Evolutionary conservation across 2,888 invertebrate species (phyloP).

Genomic region (Catocala sponsa): DNA sequence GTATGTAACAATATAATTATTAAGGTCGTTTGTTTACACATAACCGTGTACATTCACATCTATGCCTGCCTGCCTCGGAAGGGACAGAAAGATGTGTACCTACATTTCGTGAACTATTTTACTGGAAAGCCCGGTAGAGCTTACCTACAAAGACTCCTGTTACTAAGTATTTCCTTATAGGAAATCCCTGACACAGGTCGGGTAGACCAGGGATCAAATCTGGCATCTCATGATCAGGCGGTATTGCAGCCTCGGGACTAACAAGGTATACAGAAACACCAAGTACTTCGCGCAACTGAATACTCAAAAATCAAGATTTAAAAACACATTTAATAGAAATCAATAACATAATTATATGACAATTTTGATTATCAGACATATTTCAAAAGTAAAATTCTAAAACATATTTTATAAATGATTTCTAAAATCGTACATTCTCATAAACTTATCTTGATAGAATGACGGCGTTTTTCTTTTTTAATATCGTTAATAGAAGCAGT

Average conservation of each 20-base stretch:
- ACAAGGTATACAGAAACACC: background rate
- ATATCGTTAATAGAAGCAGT: conserved; percentile 11
- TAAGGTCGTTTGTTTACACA: no score
- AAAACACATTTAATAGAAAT: conserved; percentile 9
- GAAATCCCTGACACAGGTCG: no score
- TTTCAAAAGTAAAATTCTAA: conserved; percentile 7
- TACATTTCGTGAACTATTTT: no score
- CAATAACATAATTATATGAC: conserved; percentile 9
- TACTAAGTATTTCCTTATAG: no score
- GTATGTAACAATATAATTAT: no score
- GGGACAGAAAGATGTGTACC: no score
- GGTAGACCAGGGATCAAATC: no score
- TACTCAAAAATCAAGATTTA: conserved; percentile 1
- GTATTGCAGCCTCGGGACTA: background rate
- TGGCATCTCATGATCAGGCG: no score
- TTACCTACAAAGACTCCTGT: no score
- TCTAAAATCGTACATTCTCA: conserved; percentile 44
- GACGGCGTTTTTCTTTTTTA: conserved; percentile 13
- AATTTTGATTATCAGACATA: conserved; percentile 13
- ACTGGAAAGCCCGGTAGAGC: no score
- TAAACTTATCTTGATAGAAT: conserved; percentile 13
- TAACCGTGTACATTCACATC: no score
- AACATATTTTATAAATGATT: conserved; percentile 12
- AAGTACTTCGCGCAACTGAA: conserved; percentile 1
- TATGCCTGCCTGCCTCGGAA: no score